Percentiles rank a stretch among this genome's conserved stretches.
phyloP scores from a whole-genome alignment of 2,888 invertebrate species.

The Limnephilus rhombicus region DNA sequence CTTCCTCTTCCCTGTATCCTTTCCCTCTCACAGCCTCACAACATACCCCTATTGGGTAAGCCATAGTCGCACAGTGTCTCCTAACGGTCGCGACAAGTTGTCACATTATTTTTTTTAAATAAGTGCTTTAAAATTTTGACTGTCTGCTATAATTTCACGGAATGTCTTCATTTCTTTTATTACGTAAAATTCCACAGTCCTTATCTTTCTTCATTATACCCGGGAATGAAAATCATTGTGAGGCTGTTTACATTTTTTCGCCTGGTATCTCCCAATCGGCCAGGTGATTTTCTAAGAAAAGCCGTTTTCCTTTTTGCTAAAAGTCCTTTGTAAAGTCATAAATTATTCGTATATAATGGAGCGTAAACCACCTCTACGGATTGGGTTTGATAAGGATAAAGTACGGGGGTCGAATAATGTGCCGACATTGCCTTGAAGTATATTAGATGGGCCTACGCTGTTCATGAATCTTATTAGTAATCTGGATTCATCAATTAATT shows the following conservation, averaged over 20 bases:
- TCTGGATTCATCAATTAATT: not conserved
- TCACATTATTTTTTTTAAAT: not conserved
- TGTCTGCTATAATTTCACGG: not conserved
- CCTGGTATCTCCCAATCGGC: not conserved
- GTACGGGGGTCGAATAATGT: constrained; percentile 57
- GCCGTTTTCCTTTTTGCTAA: constrained; percentile 19
- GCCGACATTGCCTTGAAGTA: not conserved
- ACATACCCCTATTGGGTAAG: too few species aligned
- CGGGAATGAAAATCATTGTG: not conserved
- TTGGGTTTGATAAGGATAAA: constrained; percentile 36
- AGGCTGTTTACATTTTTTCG: constrained; percentile 21
- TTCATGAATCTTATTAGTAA: not conserved
- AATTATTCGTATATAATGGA: constrained; percentile 54
- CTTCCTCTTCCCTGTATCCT: too few species aligned
- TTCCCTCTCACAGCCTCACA: too few species aligned
- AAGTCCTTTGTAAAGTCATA: constrained; percentile 57
- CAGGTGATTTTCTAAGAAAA: constrained; percentile 34
- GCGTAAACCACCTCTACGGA: constrained; percentile 49
- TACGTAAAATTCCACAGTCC: not conserved
- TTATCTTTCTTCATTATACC: not conserved
- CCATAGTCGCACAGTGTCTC: too few species aligned
- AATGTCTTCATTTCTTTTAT: not conserved
- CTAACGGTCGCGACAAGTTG: too few species aligned
- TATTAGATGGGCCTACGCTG: not conserved
- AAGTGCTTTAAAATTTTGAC: not conserved